Evolutionary conservation across 1,140 invertebrate genomes (phyloP), one percentile per base, ranked within the genome.

Genomic region (Mesaphorura yosii): DNA sequence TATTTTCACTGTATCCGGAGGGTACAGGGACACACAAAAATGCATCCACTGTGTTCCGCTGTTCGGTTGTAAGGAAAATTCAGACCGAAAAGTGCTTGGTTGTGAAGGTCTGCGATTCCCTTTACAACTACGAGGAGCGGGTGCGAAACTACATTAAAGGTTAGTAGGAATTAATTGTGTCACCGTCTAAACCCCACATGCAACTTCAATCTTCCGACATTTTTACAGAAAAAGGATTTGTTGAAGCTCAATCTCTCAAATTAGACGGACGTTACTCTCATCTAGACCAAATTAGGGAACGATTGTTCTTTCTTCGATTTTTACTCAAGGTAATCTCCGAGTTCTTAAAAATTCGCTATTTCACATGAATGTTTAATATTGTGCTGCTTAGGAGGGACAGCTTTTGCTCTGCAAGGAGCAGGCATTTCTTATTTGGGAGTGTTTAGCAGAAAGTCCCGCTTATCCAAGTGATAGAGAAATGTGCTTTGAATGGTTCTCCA

Each of bases 401-500:
- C 69, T 97, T 25, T 96, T 90, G 88, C 74, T 97, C 44, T 95
- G 91, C 72, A 86, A 89, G 22, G 86, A 91, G 66, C 92, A 96
- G 75, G 92, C 92, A 1, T 89, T 91, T 69, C 87, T 93, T 75
- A 94, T 98, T 60, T 98, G 94, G 94, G 81, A 89, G 62, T 94
- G 89, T 70, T 73, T 98, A 41, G 90, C 91, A 14, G 90, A 95
- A 68, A 84, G 83, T 66, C 88, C 90, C 6, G 88, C 92, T 1
- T 94, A 92, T 69, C 72, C 82, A 2, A 82, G 82, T 2, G 94
- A 98, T 71, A 77, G 92, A 38, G 93, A 98, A 70, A 86, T 90
- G 3, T 97, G 93, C 72, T 98, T 97, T 72, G 89, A 91, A 65
- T 97, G 93, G 93, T 97, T 97, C 72, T 90, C 90, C n/a, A 92